Conservation (phyloP, 2,113 vertebrate genomes). For the Crotalus viridis region DNA sequence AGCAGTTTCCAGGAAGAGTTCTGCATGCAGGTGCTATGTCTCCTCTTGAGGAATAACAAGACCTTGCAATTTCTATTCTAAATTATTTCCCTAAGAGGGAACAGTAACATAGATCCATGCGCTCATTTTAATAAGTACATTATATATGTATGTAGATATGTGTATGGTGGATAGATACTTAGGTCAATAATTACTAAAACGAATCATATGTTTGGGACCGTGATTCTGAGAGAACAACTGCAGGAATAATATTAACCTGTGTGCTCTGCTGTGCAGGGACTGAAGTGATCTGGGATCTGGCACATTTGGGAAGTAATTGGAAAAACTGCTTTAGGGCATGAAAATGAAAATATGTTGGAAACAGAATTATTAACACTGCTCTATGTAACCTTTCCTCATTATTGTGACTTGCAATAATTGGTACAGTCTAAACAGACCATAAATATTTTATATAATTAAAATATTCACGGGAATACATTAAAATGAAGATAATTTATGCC, state of each 20-base stretch:
- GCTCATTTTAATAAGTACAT: not conserved
- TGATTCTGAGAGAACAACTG: not conserved
- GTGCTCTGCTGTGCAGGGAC: not conserved
- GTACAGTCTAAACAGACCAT: not conserved
- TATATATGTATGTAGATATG: not conserved
- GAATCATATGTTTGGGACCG: not conserved
- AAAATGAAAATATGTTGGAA: not conserved
- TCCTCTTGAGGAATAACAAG: slow-evolving; percentile 1
- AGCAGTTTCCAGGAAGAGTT: not conserved
- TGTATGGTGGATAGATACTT: not conserved
- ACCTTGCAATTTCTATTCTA: not conserved
- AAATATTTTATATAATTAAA: not conserved
- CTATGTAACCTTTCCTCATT: not conserved
- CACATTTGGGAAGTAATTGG: not conserved
- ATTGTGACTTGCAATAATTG: not conserved
- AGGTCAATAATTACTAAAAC: not conserved
- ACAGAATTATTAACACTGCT: not conserved
- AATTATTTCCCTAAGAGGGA: not conserved
- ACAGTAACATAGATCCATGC: not conserved
- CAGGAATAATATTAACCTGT: not conserved
- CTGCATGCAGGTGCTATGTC: slow-evolving; percentile 22
- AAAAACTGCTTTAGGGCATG: not conserved
- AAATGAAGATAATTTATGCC: not conserved
- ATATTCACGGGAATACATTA: not conserved
- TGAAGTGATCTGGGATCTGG: not conserved